A percentile compares a stretch with the other conserved stretches of the same genome.
phyloP scores from a whole-genome alignment of 2,113 vertebrate genomes.

The Odocoileus virginianus region DNA sequence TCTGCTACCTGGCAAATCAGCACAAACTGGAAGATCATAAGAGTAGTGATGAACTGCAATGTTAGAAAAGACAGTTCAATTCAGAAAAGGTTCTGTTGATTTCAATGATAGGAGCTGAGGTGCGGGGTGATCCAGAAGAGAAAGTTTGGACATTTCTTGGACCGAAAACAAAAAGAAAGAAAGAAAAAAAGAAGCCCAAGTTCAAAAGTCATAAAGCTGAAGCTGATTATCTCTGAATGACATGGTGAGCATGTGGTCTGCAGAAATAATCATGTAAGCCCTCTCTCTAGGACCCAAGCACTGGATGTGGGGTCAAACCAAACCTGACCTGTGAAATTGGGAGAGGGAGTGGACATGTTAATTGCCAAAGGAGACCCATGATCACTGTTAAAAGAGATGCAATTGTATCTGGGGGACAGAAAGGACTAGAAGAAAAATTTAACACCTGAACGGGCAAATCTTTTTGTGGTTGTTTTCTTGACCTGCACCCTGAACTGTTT shows the following conservation, averaged over 20 bases:
- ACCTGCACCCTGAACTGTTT: background rate
- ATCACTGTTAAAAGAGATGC: background rate
- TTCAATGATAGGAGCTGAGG: background rate
- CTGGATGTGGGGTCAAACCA: conserved; percentile 7
- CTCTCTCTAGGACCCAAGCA: background rate
- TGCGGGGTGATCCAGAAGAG: background rate
- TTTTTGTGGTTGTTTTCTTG: background rate
- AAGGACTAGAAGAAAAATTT: conserved; percentile 14
- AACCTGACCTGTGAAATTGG: conserved; percentile 8
- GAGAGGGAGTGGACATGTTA: background rate
- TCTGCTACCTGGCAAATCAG: background rate
- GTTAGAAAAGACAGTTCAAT: background rate
- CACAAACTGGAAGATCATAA: background rate
- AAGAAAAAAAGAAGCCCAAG: background rate
- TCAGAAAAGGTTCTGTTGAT: background rate
- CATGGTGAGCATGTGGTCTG: background rate
- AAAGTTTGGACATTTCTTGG: background rate
- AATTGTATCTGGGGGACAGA: background rate
- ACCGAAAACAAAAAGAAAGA: background rate
- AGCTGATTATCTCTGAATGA: background rate
- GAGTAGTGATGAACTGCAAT: background rate
- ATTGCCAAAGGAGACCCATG: background rate
- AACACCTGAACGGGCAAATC: background rate
- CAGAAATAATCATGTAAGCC: background rate
- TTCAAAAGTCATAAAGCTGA: conserved; percentile 37